Conservation (phyloP, 1,140 invertebrate genomes). For the Steinernema khuongi region DNA sequence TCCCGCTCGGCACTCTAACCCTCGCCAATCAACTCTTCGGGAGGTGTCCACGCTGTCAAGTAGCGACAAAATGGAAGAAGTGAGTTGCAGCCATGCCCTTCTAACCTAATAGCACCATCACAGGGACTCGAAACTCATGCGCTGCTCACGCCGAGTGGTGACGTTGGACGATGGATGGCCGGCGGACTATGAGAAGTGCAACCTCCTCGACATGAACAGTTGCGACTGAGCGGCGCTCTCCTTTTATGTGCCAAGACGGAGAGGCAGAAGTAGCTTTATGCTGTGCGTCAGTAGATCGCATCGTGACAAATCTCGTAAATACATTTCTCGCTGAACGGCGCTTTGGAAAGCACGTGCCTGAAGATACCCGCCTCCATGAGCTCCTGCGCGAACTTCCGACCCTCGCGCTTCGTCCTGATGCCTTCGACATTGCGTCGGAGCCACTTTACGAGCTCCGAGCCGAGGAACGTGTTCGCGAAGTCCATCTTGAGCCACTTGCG, state of each 20-base stretch:
- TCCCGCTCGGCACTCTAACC: neutral
- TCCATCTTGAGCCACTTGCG: constrained; percentile 4
- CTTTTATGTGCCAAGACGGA: neutral
- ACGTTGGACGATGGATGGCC: neutral
- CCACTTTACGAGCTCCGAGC: neutral
- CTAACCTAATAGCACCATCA: neutral
- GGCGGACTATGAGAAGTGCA: neutral
- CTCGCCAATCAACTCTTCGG: neutral
- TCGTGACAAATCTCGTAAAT: constrained; percentile 5
- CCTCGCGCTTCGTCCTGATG: neutral
- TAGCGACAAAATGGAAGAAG: neutral
- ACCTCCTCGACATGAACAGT: neutral
- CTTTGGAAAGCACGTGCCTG: neutral
- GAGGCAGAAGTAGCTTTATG: neutral
- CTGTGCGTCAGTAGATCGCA: neutral
- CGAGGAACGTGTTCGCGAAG: neutral
- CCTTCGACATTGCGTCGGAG: neutral
- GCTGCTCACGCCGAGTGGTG: neutral
- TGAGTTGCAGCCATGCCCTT: neutral
- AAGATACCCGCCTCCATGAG: constrained; percentile 10
- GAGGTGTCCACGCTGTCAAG: neutral
- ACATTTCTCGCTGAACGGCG: constrained; percentile 1
- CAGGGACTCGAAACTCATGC: neutral
- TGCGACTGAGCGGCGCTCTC: neutral
- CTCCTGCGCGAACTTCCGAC: neutral